A percentile compares a stretch with the other conserved stretches of the same genome.
Conservation (phyloP, 2,888 invertebrate genomes). For the Apotomis turbidana region DNA sequence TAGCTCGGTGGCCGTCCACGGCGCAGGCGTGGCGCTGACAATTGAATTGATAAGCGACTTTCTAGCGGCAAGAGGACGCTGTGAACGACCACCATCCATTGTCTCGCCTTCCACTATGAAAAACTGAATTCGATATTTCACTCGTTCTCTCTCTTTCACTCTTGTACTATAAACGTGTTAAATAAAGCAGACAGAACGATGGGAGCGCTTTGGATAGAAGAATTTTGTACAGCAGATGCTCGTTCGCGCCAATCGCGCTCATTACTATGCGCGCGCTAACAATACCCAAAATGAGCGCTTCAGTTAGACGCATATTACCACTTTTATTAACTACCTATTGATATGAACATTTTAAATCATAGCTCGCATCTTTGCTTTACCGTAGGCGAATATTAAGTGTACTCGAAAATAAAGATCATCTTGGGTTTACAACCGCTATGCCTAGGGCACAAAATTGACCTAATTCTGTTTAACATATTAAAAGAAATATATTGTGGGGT, state of each 20-base stretch:
- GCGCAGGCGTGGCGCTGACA: slow-evolving; percentile 71
- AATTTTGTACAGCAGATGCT: neutral
- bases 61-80: slow-evolving; percentile 54
- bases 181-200: neutral
- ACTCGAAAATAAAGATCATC: too few relatives aligned
- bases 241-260: neutral
- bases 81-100: slow-evolving; percentile 38
- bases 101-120: slow-evolving; percentile 34
- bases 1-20: slow-evolving; percentile 50
- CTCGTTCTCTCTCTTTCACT: neutral
- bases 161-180: neutral
- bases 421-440: too few relatives aligned
- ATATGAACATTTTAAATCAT: too few relatives aligned
- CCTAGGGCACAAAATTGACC: too few relatives aligned
- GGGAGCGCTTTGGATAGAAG: neutral
- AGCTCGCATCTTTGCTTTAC: too few relatives aligned
- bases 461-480: too few relatives aligned
- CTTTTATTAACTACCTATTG: neutral
- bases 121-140: slow-evolving; percentile 8
- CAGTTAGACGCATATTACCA: neutral
- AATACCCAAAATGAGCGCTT: slow-evolving; percentile 16
- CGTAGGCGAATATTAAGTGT: too few relatives aligned
- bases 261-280: neutral
- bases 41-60: slow-evolving; percentile 80
- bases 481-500: too few relatives aligned